Base-by-base conservation (phyloP, 2,888 invertebrate genomes). In the Eupithecia subfuscata region DNA sequence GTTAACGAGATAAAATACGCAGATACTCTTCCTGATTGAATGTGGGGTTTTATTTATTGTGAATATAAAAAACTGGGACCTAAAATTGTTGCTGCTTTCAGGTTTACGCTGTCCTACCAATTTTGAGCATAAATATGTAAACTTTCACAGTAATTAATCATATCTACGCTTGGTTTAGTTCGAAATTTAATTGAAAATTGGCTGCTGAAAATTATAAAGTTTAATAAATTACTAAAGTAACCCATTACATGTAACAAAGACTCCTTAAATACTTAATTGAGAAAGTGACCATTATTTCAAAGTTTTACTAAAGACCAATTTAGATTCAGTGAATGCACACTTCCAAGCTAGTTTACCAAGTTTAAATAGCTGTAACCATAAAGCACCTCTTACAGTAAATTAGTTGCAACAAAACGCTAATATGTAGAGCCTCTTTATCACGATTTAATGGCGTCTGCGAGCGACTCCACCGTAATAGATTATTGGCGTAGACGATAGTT, bases 401-500 rank as follows among this genome's bases (percentile, higher is more conserved):
- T 81, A 78, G 79, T 71, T 75, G 76, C 74, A 77, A 75, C 78
- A 76, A 77, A 79, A 77, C 76, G 71, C 75, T 80, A 80, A 81
- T 78, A 79, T 78, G 81, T 78, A 70, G 81, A 77, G 74, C 77
- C 79, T 79, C 76, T 82, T 78, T 72, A 82, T 78, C 79, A 79
- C 73, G 77, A 75, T 79, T 84, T 87, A 88, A 89, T 87, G 79
- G 85, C 84, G 84, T 88, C 89, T 90, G 90, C 87, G 84, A 78
- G 78, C 80, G 89, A 89, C 87, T 87, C 82, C 83, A 87, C 87
- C 84, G 87, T 86, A 87, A 87, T 86, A 87, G 85, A 88, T 89
- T 89, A 89, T 88, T 88, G 84, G 82, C 81, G 78, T 79, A 80
- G 80, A 83, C 84, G 84, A 88, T 90, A 89, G 90, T 90, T 90